A percentile compares a stretch with the other conserved stretches of the same genome.
phyloP scores from a whole-genome alignment of 2,797 vertebrate genomes.

The Pipistrellus pygmaeus region DNA sequence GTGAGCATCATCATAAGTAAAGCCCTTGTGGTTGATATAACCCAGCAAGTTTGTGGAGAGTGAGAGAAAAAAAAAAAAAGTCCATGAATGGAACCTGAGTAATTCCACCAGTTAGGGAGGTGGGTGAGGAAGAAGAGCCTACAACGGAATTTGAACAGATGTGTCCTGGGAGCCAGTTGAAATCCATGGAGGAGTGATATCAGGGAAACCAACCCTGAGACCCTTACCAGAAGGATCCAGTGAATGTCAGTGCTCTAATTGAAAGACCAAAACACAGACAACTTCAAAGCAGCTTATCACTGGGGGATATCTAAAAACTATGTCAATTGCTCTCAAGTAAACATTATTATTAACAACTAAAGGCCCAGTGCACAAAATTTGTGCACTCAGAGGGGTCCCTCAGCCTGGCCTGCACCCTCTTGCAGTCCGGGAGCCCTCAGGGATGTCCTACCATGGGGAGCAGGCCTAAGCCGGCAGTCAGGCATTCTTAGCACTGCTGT shows the following conservation, averaged over 20 bases:
- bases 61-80: not conserved
- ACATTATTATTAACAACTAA: not conserved
- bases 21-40: not conserved
- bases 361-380: no score
- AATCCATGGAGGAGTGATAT: not conserved
- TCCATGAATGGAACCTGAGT: not conserved
- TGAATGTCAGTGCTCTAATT: not conserved
- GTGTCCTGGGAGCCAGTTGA: not conserved
- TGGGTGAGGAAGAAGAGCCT: not conserved
- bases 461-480: no score
- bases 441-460: no score
- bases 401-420: no score
- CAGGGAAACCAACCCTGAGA: not conserved
- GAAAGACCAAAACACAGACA: not conserved
- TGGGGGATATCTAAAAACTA: not conserved
- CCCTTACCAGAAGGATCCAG: slow-evolving; percentile 1
- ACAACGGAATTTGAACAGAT: not conserved
- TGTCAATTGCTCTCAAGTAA: not conserved
- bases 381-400: no score
- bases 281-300: not conserved
- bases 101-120: not conserved
- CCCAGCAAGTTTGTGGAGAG: not conserved
- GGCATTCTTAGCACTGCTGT: no score
- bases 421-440: no score
- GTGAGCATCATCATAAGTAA: not conserved